These are phyloP conservation scores for Geotrypetes seraphini DNA, from an alignment of 2,797 vertebrate genomes.

Conservation along the genomic window DNA sequence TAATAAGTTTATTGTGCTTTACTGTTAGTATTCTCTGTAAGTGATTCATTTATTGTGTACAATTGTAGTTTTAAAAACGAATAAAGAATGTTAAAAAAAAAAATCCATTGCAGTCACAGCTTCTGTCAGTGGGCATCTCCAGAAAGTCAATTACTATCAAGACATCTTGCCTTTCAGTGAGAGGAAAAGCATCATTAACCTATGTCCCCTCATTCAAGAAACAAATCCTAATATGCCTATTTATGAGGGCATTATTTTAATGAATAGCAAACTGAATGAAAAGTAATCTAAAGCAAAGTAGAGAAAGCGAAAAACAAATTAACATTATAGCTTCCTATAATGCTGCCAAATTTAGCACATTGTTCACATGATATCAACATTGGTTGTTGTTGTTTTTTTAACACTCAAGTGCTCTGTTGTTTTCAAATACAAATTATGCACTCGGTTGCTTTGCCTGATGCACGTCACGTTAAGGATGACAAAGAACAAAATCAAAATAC, in stretches of 20 bases:
- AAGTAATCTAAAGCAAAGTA: slow-evolving; percentile 23
- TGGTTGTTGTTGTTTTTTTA: slow-evolving; percentile 13
- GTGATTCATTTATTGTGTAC: too few species aligned
- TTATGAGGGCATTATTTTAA: slow-evolving; percentile 18
- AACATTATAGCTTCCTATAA: not conserved
- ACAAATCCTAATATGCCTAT: slow-evolving; percentile 12
- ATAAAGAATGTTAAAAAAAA: too few species aligned
- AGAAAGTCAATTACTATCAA: slow-evolving; percentile 67
- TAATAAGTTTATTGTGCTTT: too few species aligned
- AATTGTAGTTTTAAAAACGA: too few species aligned
- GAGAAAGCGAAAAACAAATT: slow-evolving; percentile 6
- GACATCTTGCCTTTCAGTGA: slow-evolving; percentile 43
- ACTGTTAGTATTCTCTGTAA: too few species aligned
- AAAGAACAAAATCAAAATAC: slow-evolving; percentile 9
- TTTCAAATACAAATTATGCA: slow-evolving; percentile 16
- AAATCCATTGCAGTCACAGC: slow-evolving; percentile 27
- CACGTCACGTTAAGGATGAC: slow-evolving; percentile 13
- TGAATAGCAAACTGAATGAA: slow-evolving; percentile 16
- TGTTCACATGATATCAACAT: slow-evolving; percentile 5
- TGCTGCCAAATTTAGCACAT: slow-evolving; percentile 5
- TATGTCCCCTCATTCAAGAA: slow-evolving; percentile 30
- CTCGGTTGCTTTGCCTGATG: slow-evolving; percentile 16
- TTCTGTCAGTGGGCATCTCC: slow-evolving; percentile 24
- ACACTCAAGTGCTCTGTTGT: slow-evolving; percentile 8
- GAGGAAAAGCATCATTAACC: slow-evolving; percentile 44